Conservation (phyloP, 2,113 vertebrate genomes). For the Caloenas nicobarica region DNA sequence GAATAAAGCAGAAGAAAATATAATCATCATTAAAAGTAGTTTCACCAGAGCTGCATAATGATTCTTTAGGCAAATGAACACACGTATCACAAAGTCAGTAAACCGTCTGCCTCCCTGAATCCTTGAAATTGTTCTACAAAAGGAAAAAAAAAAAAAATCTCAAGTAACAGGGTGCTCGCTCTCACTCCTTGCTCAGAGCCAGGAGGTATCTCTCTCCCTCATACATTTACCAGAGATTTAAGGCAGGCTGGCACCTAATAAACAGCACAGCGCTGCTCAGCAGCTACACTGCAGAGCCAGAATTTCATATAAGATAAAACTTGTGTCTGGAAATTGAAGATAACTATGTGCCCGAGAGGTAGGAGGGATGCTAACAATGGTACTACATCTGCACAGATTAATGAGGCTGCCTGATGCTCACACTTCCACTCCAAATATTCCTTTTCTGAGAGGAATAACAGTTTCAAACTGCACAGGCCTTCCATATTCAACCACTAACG, state of each 20-base stretch:
- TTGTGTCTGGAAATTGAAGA: conserved; percentile 26
- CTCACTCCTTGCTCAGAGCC: neutral
- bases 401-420: neutral
- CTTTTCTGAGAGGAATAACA: neutral
- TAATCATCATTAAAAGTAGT: neutral
- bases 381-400: neutral
- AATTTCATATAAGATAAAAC: neutral
- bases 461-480: neutral
- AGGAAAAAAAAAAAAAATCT: neutral
- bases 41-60: neutral
- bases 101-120: neutral
- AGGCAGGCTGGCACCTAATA: conserved; percentile 6
- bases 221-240: conserved; percentile 12
- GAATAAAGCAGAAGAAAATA: neutral
- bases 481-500: neutral
- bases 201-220: neutral
- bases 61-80: neutral
- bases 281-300: neutral
- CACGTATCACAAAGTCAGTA: neutral
- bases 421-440: neutral
- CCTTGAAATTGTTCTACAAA: neutral
- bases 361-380: neutral
- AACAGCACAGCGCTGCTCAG: neutral
- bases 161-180: neutral
- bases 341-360: neutral